Evolutionary conservation across 2,888 invertebrate genomes (phyloP).

Genomic region (Melolontha melolontha): DNA sequence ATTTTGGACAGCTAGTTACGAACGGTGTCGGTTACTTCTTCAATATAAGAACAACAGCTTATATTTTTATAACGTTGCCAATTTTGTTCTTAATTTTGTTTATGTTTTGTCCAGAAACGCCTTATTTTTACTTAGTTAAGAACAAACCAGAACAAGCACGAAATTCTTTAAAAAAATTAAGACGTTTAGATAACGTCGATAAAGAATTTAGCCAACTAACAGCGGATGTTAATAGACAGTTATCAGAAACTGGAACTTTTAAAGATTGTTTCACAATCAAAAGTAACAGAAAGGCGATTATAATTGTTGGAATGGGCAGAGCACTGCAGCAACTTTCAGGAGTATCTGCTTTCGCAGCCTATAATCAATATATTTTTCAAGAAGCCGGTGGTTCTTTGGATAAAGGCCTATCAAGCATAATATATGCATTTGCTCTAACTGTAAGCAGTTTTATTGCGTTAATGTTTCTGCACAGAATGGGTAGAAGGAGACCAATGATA

Average conservation of each 20-base stretch:
- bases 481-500: slow-evolving; percentile 52
- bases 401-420: slow-evolving; percentile 55
- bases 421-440: slow-evolving; percentile 50
- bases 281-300: slow-evolving; percentile 56
- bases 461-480: slow-evolving; percentile 50
- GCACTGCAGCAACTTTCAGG: slow-evolving; percentile 57
- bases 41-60: slow-evolving; percentile 42
- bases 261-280: slow-evolving; percentile 54
- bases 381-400: slow-evolving; percentile 57
- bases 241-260: slow-evolving; percentile 54
- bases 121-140: slow-evolving; percentile 56
- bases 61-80: slow-evolving; percentile 38
- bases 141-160: slow-evolving; percentile 54
- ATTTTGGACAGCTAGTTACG: slow-evolving; percentile 51
- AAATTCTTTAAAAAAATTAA: slow-evolving; percentile 51
- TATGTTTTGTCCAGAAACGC: slow-evolving; percentile 72
- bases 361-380: slow-evolving; percentile 58
- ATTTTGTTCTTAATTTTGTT: slow-evolving; percentile 45
- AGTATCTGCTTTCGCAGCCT: slow-evolving; percentile 54
- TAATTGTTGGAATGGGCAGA: slow-evolving; percentile 52
- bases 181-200: slow-evolving; percentile 53
- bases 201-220: slow-evolving; percentile 52
- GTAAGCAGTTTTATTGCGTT: slow-evolving; percentile 41
- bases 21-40: slow-evolving; percentile 55
- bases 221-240: slow-evolving; percentile 55